Base-by-base conservation (phyloP, 2,888 invertebrate genomes). In the Calliscelio sp. region DNA sequence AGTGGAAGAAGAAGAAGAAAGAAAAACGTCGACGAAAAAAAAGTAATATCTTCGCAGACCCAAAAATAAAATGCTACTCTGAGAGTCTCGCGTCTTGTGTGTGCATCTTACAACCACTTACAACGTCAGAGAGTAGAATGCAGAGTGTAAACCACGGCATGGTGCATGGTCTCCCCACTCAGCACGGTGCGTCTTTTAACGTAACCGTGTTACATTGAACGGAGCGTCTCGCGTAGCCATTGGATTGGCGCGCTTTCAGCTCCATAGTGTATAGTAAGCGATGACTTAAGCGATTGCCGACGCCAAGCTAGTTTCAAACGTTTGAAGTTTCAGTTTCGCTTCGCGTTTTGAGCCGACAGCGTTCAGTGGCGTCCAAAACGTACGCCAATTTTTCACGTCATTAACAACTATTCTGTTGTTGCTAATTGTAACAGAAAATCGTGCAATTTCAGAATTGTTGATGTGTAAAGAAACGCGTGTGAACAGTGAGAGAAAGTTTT, bases 181-280 rank as follows among this genome's bases (percentile, higher is more conserved):
- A 61, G 70, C 41, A 59, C 38, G 14, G 41, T 24, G 53, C 49
- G 59, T 71, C 71, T 71, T 44, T 71, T 44, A 65, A 63, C 65
- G 68, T 51, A 61, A 70, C 78, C 79, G 71, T 51, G 74, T 74
- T 74, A 68, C 68, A 74, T 74, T 61, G 61, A 71, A 61, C 22
- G 44, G 55, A 66, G 66, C 81, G 61, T 81, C 73, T 80, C 66
- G 63, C 32, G 7, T 28, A 25, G 75, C 44, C 65, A 41, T 51
- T 59, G 74, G 81, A 66, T 81, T 68, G 80, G 81, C 74, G 81
- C 74, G 73, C 80, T 73, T 80, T 51, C 35, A 74, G 49, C 28
- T 65, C 59, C 51, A 46, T 51, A 41, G 59, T 65, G 22, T 77
- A 57, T 63, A 57, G 61, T 53, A 63, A 53, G 70, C 63, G 63